Percentiles rank a stretch among this genome's conserved stretches.
These are phyloP conservation scores for Chionodraco myersi DNA, from an alignment of 2,113 vertebrate species.

Conservation along the genomic window DNA sequence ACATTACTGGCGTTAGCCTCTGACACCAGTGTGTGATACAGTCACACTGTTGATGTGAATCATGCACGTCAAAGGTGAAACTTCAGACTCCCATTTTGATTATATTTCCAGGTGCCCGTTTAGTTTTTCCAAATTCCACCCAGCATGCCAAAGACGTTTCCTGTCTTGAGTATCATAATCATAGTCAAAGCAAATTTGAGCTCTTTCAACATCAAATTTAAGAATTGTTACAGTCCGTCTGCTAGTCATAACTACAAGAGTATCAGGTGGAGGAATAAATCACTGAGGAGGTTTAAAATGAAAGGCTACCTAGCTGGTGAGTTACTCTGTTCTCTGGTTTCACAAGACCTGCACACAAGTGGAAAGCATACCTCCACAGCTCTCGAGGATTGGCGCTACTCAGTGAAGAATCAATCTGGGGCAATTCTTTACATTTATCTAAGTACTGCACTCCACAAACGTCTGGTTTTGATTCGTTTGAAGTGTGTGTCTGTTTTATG, in stretches of 20 bases:
- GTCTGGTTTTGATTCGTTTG: conserved; percentile 48
- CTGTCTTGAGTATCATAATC: conserved; percentile 35
- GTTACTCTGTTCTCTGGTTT: conserved; percentile 65
- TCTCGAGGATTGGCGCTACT: neutral
- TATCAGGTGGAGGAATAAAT: conserved; percentile 66
- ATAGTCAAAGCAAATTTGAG: conserved; percentile 58
- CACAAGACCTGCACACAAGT: conserved; percentile 49
- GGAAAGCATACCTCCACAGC: conserved; percentile 24
- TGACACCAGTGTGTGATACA: conserved; percentile 10
- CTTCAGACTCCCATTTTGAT: conserved; percentile 25
- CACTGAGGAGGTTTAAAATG: conserved; percentile 36
- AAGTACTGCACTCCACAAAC: conserved; percentile 6
- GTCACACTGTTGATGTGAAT: conserved; percentile 15
- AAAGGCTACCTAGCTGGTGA: conserved; percentile 27
- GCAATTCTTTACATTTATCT: conserved; percentile 4
- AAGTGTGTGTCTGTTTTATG: conserved; percentile 35
- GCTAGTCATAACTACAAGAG: conserved; percentile 48
- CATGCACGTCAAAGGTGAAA: conserved; percentile 13
- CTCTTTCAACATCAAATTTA: conserved; percentile 53
- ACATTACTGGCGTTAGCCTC: conserved; percentile 13
- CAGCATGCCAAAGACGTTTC: conserved; percentile 11
- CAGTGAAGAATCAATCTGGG: conserved; percentile 20
- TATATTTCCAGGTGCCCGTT: conserved; percentile 24
- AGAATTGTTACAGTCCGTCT: conserved; percentile 41
- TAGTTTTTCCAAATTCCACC: neutral